These are phyloP conservation scores for Nansenia antarctica DNA, from an alignment of 2,113 vertebrate species.

Conservation along the genomic window DNA sequence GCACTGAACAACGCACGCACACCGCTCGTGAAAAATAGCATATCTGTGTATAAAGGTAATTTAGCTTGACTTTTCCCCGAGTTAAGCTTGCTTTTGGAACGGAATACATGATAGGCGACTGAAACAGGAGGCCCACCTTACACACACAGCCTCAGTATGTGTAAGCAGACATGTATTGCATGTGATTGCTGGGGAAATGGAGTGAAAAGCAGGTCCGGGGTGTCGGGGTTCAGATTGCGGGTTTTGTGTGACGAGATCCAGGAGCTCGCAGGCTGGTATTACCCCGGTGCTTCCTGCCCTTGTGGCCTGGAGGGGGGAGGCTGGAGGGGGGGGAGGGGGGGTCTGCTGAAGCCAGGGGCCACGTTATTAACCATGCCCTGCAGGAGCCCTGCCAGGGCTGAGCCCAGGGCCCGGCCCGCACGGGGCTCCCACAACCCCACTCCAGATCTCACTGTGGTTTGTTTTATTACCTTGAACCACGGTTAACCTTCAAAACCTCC, in stretches of 20 bases:
- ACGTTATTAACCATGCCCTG: constrained; percentile 40
- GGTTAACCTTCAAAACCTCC: constrained; percentile 60
- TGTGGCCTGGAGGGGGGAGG: constrained; percentile 23
- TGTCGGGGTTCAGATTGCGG: constrained; percentile 66
- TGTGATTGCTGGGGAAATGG: no score
- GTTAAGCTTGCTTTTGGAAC: no score
- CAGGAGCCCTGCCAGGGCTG: constrained; percentile 38
- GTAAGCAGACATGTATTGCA: no score
- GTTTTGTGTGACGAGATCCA: constrained; percentile 74
- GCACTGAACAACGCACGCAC: constrained; percentile 32
- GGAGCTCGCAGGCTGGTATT: constrained; percentile 66
- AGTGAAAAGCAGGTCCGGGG: constrained; percentile 68
- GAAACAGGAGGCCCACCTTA: not conserved
- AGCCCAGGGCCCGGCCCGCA: no score
- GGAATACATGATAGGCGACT: no score
- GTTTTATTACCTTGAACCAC: constrained; percentile 74
- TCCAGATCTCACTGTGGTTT: constrained; percentile 65
- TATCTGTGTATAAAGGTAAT: constrained; percentile 38
- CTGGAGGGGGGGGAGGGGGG: constrained; percentile 16
- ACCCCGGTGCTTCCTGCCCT: constrained; percentile 65
- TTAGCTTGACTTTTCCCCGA: constrained; percentile 53
- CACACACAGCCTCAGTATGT: no score
- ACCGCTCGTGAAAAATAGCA: constrained; percentile 33
- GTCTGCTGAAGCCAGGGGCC: constrained; percentile 40
- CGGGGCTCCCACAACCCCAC: constrained; percentile 51